Conservation (phyloP, 2,797 vertebrate species). For the Sebastes matsubarae region DNA sequence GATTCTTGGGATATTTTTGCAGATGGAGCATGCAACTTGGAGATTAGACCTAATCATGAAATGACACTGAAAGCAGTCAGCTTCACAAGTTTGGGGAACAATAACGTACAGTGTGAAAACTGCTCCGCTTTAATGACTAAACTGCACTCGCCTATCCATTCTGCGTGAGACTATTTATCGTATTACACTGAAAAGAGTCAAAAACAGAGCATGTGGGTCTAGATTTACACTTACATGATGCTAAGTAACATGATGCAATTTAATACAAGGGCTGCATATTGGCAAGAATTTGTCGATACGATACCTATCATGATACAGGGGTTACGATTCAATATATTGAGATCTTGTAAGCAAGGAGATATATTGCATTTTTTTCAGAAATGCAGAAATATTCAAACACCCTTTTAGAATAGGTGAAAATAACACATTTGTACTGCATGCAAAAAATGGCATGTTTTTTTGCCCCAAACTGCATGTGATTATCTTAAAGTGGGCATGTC, state of each 20-base stretch:
- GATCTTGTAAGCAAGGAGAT: too few species aligned
- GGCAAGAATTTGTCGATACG: too few species aligned
- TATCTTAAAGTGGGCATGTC: too few species aligned
- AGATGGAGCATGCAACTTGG: not conserved
- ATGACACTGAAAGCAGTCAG: conserved; percentile 1
- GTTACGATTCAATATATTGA: too few species aligned
- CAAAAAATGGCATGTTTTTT: too few species aligned
- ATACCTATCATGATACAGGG: too few species aligned
- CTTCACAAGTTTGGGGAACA: not conserved
- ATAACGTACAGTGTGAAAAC: not conserved
- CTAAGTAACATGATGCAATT: not conserved
- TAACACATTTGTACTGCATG: too few species aligned
- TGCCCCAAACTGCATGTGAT: too few species aligned
- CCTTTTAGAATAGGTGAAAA: too few species aligned
- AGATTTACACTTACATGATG: not conserved
- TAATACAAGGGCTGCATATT: not conserved
- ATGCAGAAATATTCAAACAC: too few species aligned
- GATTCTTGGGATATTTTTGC: conserved; percentile 22
- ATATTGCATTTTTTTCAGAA: too few species aligned
- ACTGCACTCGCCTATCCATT: not conserved
- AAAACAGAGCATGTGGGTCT: not conserved
- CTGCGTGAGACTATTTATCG: not conserved
- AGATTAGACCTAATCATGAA: conserved; percentile 21
- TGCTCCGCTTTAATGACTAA: not conserved
- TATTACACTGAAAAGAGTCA: not conserved